A percentile compares a stretch with the other conserved stretches of the same genome.
phyloP scores from a whole-genome alignment of 2,888 invertebrate species.

The Scaptomyza flava region DNA sequence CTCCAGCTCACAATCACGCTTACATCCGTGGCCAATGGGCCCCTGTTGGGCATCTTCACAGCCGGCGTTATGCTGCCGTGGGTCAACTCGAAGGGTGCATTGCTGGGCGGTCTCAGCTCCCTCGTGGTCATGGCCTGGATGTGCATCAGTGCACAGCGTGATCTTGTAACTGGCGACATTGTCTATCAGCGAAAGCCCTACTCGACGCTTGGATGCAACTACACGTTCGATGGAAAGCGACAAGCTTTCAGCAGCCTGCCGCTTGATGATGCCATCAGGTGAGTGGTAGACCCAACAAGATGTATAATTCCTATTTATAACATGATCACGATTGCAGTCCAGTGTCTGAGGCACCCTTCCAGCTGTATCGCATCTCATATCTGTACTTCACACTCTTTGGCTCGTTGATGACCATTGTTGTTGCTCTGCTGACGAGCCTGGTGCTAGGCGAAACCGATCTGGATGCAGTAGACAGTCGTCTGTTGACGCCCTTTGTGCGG shows the following conservation, averaged over 20 bases:
- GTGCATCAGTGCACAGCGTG: conserved; percentile 86
- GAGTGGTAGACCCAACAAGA: neutral
- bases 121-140: conserved; percentile 86
- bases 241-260: conserved; percentile 74
- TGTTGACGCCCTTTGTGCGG: conserved; percentile 90
- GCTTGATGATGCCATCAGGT: conserved; percentile 59
- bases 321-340: conserved; percentile 44
- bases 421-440: conserved; percentile 86
- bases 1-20: conserved; percentile 89
- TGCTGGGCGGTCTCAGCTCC: conserved; percentile 86
- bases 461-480: conserved; percentile 86
- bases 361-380: conserved; percentile 90
- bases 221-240: conserved; percentile 83
- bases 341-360: conserved; percentile 74
- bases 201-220: conserved; percentile 85
- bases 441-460: conserved; percentile 85
- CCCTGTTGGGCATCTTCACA: conserved; percentile 88
- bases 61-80: conserved; percentile 89
- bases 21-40: conserved; percentile 88
- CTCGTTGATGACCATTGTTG: conserved; percentile 86
- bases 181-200: conserved; percentile 85
- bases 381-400: conserved; percentile 91
- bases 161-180: conserved; percentile 85
- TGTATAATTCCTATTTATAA: neutral
- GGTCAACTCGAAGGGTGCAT: conserved; percentile 87